phyloP scores from a whole-genome alignment of 1,140 invertebrate genomes.

The Drosophila varians region DNA sequence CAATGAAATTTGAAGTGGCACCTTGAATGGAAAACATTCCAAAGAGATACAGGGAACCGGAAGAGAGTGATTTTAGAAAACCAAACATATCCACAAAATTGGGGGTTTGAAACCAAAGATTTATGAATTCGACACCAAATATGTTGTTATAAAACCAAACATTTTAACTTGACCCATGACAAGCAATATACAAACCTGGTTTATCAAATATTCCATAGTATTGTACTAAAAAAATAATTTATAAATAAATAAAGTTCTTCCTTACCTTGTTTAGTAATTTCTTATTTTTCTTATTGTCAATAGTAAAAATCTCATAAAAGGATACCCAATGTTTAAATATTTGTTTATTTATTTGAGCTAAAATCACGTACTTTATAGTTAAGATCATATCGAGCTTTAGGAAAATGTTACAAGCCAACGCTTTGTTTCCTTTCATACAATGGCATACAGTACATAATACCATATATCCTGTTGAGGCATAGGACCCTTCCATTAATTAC shows the following conservation, averaged over 20 bases:
- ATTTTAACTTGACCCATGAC: too few species aligned
- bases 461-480: not conserved
- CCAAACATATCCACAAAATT: not conserved
- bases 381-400: not conserved
- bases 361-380: not conserved
- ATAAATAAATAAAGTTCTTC: too few species aligned
- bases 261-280: too few species aligned
- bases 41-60: not conserved
- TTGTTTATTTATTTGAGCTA: not conserved
- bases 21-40: not conserved
- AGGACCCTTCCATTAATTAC: conserved; percentile 14
- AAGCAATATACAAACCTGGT: too few species aligned
- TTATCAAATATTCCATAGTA: too few species aligned
- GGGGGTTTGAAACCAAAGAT: too few species aligned
- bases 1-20: not conserved
- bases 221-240: too few species aligned
- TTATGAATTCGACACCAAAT: not conserved
- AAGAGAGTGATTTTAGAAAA: conserved; percentile 1
- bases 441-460: not conserved
- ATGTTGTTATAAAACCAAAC: too few species aligned
- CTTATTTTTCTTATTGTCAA: too few species aligned
- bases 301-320: too few species aligned
- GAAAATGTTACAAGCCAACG: not conserved
- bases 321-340: not conserved
- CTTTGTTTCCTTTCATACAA: not conserved